A percentile compares a stretch with the other conserved stretches of the same genome.
Evolutionary conservation across 2,113 vertebrate genomes (phyloP).

Genomic region (Vicugna pacos): DNA sequence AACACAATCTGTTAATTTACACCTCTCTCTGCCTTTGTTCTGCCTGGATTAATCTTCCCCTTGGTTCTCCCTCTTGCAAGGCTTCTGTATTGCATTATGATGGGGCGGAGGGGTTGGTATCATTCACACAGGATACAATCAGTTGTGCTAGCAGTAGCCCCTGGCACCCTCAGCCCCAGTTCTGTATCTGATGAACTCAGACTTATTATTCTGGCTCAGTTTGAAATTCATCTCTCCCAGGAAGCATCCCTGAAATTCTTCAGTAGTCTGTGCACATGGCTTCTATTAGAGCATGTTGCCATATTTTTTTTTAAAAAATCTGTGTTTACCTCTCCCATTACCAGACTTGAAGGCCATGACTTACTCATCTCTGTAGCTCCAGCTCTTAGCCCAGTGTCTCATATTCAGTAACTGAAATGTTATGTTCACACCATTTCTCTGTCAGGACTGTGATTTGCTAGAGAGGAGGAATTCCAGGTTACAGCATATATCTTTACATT

Average conservation of each 20-base stretch:
- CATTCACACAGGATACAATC: not conserved
- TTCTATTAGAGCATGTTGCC: not conserved
- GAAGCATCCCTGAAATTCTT: slow-evolving; percentile 23
- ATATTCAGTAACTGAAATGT: not conserved
- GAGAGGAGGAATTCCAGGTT: not conserved
- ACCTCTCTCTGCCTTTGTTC: not conserved
- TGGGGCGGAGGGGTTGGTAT: not conserved
- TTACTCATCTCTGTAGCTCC: not conserved
- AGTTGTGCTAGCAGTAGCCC: not conserved
- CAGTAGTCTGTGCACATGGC: not conserved
- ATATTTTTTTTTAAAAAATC: not conserved
- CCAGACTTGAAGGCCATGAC: not conserved
- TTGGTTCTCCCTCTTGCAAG: not conserved
- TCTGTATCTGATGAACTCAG: not conserved
- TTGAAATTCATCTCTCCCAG: slow-evolving; percentile 17
- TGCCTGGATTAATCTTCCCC: not conserved
- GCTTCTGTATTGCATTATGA: not conserved
- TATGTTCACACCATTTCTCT: slow-evolving; percentile 7
- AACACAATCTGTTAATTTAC: not conserved
- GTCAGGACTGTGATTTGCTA: not conserved
- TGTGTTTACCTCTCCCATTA: not conserved
- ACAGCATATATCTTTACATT: not conserved
- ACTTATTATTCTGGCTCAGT: not conserved
- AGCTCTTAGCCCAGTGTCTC: not conserved
- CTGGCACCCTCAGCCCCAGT: not conserved